Conservation (phyloP, 2,113 vertebrate genomes). For the Pelodiscus sinensis region DNA sequence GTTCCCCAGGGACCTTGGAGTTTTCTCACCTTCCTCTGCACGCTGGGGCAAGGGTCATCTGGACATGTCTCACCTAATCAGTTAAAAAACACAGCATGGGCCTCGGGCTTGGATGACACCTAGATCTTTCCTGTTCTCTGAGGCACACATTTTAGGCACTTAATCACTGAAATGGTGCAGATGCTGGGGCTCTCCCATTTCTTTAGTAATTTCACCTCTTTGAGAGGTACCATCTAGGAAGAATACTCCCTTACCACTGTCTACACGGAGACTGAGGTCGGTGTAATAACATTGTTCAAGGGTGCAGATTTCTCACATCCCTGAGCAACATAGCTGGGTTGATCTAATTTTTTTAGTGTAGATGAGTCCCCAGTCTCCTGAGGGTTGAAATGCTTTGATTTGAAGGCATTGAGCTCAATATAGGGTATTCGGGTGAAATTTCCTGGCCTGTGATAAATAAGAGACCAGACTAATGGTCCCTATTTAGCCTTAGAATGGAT, state of each 20-base stretch:
- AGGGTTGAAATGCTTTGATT: not conserved
- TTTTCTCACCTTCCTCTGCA: not conserved
- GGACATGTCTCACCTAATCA: not conserved
- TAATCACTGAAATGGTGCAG: not conserved
- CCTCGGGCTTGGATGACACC: not conserved
- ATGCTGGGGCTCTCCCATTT: not conserved
- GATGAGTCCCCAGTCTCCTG: not conserved
- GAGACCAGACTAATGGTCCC: not conserved
- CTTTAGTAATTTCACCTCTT: not conserved
- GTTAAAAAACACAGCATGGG: not conserved
- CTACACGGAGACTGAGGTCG: not conserved
- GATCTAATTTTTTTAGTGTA: not conserved
- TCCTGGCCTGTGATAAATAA: not conserved
- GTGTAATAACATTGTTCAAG: not conserved
- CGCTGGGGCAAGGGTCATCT: not conserved
- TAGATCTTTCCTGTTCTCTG: not conserved
- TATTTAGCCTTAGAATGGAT: not conserved
- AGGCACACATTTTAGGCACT: not conserved
- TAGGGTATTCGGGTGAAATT: not conserved
- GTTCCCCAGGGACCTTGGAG: not conserved
- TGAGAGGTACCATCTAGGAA: not conserved
- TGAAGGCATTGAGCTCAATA: not conserved
- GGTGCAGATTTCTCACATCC: not conserved
- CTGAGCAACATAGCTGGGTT: not conserved
- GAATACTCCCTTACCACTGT: not conserved